Conservation (phyloP, 2,113 vertebrate genomes). For the Synchiropus splendidus region DNA sequence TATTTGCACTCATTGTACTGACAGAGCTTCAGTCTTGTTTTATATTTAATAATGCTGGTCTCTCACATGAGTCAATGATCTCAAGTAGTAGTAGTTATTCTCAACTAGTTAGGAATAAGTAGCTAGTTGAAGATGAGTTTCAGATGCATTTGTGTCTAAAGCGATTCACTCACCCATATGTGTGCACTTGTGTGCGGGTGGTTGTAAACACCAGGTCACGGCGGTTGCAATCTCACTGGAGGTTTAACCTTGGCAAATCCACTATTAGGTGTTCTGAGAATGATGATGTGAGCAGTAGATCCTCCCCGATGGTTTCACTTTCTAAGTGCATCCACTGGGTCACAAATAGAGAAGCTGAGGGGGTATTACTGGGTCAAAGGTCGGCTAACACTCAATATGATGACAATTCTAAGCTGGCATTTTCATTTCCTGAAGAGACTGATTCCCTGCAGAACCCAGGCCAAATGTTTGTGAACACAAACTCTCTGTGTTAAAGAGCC, state of each 20-base stretch:
- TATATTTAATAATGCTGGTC: too few relatives aligned
- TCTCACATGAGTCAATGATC: too few relatives aligned
- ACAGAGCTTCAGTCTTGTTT: too few relatives aligned
- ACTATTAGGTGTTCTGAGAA: constrained; percentile 61
- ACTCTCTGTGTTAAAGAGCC: constrained; percentile 32
- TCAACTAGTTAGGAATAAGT: too few relatives aligned
- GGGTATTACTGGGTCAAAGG: constrained; percentile 64
- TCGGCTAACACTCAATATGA: constrained; percentile 61
- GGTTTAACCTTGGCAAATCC: constrained; percentile 66
- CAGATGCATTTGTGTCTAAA: too few relatives aligned
- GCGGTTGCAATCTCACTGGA: constrained; percentile 51
- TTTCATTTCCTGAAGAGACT: constrained; percentile 66
- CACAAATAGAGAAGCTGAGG: constrained; percentile 54
- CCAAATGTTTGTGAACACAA: constrained; percentile 46
- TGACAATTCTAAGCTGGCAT: constrained; percentile 60
- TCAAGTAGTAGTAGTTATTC: too few relatives aligned
- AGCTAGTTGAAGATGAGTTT: too few relatives aligned
- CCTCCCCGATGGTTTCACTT: constrained; percentile 59
- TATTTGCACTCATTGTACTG: too few relatives aligned
- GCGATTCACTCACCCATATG: not conserved
- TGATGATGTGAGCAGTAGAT: constrained; percentile 63
- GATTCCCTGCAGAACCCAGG: constrained; percentile 37
- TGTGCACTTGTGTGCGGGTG: constrained; percentile 16
- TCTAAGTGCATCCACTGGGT: constrained; percentile 55
- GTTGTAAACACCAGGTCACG: constrained; percentile 53